These are phyloP conservation scores for Oppia nitens DNA, from an alignment of 1,140 invertebrate genomes.

Conservation along the genomic window DNA sequence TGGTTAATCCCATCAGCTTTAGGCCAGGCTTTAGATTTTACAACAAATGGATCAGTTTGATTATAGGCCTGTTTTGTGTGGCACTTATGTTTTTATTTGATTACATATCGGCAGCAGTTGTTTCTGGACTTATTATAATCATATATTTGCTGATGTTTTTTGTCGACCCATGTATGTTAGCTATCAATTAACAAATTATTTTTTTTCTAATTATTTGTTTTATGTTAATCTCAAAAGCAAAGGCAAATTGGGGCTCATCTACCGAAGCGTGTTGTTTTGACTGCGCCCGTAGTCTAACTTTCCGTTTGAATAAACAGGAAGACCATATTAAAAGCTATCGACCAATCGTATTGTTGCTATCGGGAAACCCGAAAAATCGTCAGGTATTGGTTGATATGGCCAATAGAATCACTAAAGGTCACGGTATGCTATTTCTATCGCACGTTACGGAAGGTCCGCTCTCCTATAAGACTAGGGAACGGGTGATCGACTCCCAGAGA, in stretches of 20 bases:
- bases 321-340: slow-evolving; percentile 19
- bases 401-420: slow-evolving; percentile 23
- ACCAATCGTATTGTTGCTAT: slow-evolving; percentile 30
- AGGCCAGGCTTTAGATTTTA: slow-evolving; percentile 35
- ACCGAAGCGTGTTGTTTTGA: neutral
- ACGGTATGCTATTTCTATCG: neutral
- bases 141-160: neutral
- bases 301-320: neutral
- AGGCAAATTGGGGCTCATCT: neutral
- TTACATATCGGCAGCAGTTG: slow-evolving; percentile 34
- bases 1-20: slow-evolving; percentile 33
- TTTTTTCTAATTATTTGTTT: neutral
- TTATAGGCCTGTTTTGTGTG: slow-evolving; percentile 32
- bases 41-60: slow-evolving; percentile 34
- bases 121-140: slow-evolving; percentile 26
- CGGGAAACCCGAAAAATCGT: slow-evolving; percentile 27
- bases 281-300: neutral
- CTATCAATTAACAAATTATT: neutral
- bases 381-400: slow-evolving; percentile 32
- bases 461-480: neutral
- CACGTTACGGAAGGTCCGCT: neutral
- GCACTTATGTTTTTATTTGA: slow-evolving; percentile 36
- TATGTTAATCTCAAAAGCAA: no score
- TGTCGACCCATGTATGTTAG: neutral
- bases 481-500: neutral